Evolutionary conservation across 1,140 invertebrate genomes (phyloP), one percentile per base, ranked within the genome.

Genomic region (Papilio polytes): DNA sequence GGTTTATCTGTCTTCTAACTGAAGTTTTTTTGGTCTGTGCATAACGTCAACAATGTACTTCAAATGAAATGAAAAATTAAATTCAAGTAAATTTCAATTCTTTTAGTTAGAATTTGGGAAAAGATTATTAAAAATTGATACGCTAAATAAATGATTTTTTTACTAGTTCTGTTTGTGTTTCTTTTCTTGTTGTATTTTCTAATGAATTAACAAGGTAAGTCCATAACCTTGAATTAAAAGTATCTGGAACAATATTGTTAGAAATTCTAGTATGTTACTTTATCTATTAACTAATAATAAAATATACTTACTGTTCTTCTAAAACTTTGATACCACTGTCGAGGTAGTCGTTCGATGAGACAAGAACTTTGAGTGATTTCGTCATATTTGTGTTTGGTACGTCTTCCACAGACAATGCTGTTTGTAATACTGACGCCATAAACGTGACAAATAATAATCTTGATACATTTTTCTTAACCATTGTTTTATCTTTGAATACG

Each of bases 331-430:
- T 83, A 77, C 89, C 95, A 51, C 84, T 89, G 15, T 90, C 90
- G 15, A 93, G 91, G 78, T 87, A 95, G 85, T 95, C 94, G n/a
- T 91, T 95, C 2, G 92, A 94, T 8, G 93, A 95, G 31, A 95
- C 92, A 20, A 95, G 88, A 82, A 95, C 92, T 88, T 94, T 95
- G 3, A 91, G 83, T 84, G 91, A 86, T 85, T 94, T 92, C 78
- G 90, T 85, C 91, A 92, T 93, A 59, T 86, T 84, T 73, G 83
- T 82, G n/a, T 80, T 66, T 41, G 82, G 74, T 10, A 85, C 88
- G 82, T 82, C 82, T 77, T 85, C 87, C 63, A 36, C 74, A 74
- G 85, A 80, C 72, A 86, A 82, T 73, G 56, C 81, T 44, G 74
- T 78, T 59, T 80, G 70, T 80, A 84, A 81, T n/a, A 82, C 82